Evolutionary conservation across 2,797 vertebrate species (phyloP), one percentile per base, ranked within the genome.

Genomic region (Rhinella marina): DNA sequence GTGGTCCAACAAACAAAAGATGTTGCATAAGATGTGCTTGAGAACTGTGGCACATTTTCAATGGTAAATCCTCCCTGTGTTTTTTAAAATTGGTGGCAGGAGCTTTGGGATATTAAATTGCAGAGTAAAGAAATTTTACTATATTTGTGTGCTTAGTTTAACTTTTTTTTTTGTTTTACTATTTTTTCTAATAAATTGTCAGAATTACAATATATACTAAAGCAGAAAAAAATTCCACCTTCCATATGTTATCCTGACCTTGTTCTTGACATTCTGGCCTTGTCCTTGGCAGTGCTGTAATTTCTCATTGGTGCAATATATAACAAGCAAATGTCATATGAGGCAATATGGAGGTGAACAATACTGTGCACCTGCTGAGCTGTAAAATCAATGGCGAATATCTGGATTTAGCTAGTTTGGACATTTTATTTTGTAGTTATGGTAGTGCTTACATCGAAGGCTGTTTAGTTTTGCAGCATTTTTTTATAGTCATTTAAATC

Each of bases 281-380:
- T 84, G 82, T 84, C 54, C 56, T 75, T 84, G 68, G 50, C 54
- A 72, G 82, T 61, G 56, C n/a, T 61, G 82, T 84, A 32, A 84
- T 84, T 84, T 84, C 64, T 84, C 27, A 41, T 54, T 73, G 82
- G 66, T 57, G 82, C 54, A 73, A 72, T 84, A 48, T 27, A 84
- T 84, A 75, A 75, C 82, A 72, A 56, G 62, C 19, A 41, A 14
- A 84, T 57, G 56, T 56, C 29, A 50, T 54, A 56, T 75, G 19
- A 84, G n/a, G 11, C 78, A 81, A n/a, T 54, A 80, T 61, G 25
- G 54, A 16, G 21, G 10, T 41, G 29, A 41, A 62, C 17, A 62
- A 21, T 61, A 21, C 21, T 81, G 29, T 81, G 57, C 78, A 62
- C 52, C 78, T 61, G 59, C 32, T n/a, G 17, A 81, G 79, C 29